phyloP scores from a whole-genome alignment of 2,888 invertebrate species.

The Tenthredo amoena region DNA sequence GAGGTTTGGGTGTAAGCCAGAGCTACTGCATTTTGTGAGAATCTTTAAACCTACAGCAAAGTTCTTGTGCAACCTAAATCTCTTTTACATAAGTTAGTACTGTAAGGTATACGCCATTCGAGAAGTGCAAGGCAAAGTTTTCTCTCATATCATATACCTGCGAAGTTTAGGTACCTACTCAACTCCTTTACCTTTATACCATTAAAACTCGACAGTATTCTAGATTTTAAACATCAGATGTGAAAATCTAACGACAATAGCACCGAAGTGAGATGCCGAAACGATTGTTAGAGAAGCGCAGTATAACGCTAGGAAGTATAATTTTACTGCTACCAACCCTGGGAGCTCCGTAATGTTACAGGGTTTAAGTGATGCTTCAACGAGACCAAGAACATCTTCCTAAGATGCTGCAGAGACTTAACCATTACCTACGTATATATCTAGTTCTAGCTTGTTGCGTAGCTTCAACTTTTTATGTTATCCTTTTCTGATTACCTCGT shows the following conservation, averaged over 20 bases:
- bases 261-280: slow-evolving; percentile 8
- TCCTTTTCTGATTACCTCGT: slow-evolving; percentile 40
- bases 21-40: neutral
- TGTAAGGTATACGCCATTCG: neutral
- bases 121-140: slow-evolving; percentile 13
- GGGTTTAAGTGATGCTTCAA: slow-evolving; percentile 19
- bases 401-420: neutral
- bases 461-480: slow-evolving; percentile 4
- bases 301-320: slow-evolving; percentile 11
- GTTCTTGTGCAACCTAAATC: slow-evolving; percentile 16
- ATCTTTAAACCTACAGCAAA: neutral
- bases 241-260: slow-evolving; percentile 41
- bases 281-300: slow-evolving; percentile 35
- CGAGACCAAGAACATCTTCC: neutral
- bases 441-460: neutral
- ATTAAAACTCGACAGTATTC: slow-evolving; percentile 21
- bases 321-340: slow-evolving; percentile 12
- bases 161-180: slow-evolving; percentile 33
- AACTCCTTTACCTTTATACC: neutral
- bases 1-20: neutral
- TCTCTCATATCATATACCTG: neutral
- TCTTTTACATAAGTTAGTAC: slow-evolving; percentile 29
- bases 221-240: slow-evolving; percentile 20
- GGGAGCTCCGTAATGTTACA: neutral
- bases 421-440: neutral